Conservation (phyloP, 2,888 invertebrate species). For the Electrophaes corylata region DNA sequence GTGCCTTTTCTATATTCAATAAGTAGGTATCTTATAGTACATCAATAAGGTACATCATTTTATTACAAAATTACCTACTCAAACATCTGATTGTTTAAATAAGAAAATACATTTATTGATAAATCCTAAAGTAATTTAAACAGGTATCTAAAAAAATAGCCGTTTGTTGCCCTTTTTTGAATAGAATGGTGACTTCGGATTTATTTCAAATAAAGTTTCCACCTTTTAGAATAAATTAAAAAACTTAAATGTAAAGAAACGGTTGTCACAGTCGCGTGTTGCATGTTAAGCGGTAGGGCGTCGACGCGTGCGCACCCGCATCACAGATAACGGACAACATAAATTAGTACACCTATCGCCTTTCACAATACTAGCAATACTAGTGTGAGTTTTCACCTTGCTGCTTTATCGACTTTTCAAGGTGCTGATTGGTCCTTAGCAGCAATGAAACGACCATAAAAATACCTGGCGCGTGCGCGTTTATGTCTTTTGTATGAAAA, state of each 20-base stretch:
- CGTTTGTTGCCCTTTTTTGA: too few relatives aligned
- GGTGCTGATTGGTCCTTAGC: constrained; percentile 37
- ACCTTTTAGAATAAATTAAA: constrained; percentile 27
- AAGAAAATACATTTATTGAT: too few relatives aligned
- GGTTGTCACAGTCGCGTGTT: constrained; percentile 71
- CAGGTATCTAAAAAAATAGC: too few relatives aligned
- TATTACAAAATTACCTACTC: too few relatives aligned
- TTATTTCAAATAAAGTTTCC: constrained; percentile 10
- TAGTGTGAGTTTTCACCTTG: constrained; percentile 76
- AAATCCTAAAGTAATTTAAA: too few relatives aligned
- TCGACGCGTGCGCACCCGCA: constrained; percentile 76
- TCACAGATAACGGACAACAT: constrained; percentile 77
- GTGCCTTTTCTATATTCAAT: too few relatives aligned
- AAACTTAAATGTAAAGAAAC: constrained; percentile 48
- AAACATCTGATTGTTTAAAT: too few relatives aligned
- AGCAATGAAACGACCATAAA: constrained; percentile 10
- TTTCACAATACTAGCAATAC: constrained; percentile 75
- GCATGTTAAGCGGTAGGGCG: constrained; percentile 61
- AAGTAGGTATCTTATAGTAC: too few relatives aligned
- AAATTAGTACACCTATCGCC: constrained; percentile 76
- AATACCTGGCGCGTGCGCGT: constrained; percentile 24
- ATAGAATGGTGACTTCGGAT: not conserved
- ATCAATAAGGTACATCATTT: too few relatives aligned
- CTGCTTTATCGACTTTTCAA: constrained; percentile 55
- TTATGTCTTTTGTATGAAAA: constrained; percentile 42